These are phyloP conservation scores for Elmis aenea DNA, from an alignment of 2,888 invertebrate species.

Conservation along the genomic window DNA sequence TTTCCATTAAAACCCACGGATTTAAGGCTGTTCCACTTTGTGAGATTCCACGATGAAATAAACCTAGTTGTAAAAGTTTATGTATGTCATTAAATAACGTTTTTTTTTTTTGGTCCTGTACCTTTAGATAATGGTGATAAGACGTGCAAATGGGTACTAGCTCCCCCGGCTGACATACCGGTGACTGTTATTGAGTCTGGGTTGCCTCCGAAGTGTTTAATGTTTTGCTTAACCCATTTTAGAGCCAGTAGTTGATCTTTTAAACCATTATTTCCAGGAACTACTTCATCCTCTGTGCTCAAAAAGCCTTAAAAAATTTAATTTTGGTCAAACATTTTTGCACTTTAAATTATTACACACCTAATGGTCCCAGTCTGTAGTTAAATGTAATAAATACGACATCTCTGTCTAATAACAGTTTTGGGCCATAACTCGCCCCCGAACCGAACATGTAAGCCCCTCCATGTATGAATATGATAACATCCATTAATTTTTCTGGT, in stretches of 20 bases:
- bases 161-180: conserved; percentile 71
- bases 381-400: conserved; percentile 64
- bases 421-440: conserved; percentile 51
- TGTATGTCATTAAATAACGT: background rate
- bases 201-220: conserved; percentile 67
- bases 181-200: conserved; percentile 62
- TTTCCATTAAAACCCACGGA: conserved; percentile 54
- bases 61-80: conserved; percentile 39
- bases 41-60: conserved; percentile 61
- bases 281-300: conserved; percentile 63
- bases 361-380: conserved; percentile 68
- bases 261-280: conserved; percentile 68
- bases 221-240: conserved; percentile 65
- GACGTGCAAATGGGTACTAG: conserved; percentile 69
- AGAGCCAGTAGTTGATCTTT: conserved; percentile 70
- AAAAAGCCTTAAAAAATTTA: conserved; percentile 58
- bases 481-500: conserved; percentile 44
- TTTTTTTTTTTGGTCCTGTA: conserved; percentile 26
- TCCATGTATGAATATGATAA: conserved; percentile 63
- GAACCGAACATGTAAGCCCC: conserved; percentile 66
- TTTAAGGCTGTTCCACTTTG: conserved; percentile 66
- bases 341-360: conserved; percentile 38
- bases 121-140: conserved; percentile 60
- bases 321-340: conserved; percentile 1
- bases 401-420: conserved; percentile 58